A percentile compares a stretch with the other conserved stretches of the same genome.
phyloP scores from a whole-genome alignment of 2,888 invertebrate species.

The Sphecodes monilicornis region DNA sequence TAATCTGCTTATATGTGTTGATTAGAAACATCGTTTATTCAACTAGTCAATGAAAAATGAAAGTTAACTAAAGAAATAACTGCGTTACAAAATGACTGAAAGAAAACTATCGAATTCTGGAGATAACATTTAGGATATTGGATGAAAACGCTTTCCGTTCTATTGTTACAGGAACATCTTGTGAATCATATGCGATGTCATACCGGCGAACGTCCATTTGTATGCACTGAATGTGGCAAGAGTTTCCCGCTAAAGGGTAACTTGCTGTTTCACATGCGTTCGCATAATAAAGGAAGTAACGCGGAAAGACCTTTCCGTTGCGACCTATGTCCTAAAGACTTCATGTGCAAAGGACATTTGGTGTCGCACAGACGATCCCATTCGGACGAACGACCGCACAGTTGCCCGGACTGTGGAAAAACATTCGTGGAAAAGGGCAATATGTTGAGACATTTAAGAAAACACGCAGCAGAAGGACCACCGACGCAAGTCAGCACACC shows the following conservation, averaged over 20 bases:
- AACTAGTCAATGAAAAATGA: no score
- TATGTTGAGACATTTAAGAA: slow-evolving; percentile 90
- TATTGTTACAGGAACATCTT: slow-evolving; percentile 87
- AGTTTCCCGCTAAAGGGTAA: slow-evolving; percentile 94
- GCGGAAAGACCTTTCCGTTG: slow-evolving; percentile 90
- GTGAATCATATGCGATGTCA: slow-evolving; percentile 92
- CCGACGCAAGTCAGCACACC: slow-evolving; percentile 82
- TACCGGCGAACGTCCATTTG: slow-evolving; percentile 92
- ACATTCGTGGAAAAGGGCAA: slow-evolving; percentile 93
- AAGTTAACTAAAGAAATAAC: neutral
- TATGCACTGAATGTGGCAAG: slow-evolving; percentile 94
- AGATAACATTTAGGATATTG: neutral
- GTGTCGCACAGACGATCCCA: slow-evolving; percentile 93
- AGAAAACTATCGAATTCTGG: neutral
- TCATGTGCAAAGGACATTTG: slow-evolving; percentile 95
- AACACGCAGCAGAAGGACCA: slow-evolving; percentile 87
- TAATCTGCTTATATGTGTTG: no score
- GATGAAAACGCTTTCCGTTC: neutral
- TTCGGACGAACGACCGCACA: slow-evolving; percentile 87
- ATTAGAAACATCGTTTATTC: no score
- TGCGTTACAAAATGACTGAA: neutral
- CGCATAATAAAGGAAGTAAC: slow-evolving; percentile 91
- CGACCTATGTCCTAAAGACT: slow-evolving; percentile 94
- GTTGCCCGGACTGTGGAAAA: slow-evolving; percentile 90
- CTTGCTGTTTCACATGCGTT: slow-evolving; percentile 93